Conservation (phyloP, 1,140 invertebrate species). For the Lethrus apterus region DNA sequence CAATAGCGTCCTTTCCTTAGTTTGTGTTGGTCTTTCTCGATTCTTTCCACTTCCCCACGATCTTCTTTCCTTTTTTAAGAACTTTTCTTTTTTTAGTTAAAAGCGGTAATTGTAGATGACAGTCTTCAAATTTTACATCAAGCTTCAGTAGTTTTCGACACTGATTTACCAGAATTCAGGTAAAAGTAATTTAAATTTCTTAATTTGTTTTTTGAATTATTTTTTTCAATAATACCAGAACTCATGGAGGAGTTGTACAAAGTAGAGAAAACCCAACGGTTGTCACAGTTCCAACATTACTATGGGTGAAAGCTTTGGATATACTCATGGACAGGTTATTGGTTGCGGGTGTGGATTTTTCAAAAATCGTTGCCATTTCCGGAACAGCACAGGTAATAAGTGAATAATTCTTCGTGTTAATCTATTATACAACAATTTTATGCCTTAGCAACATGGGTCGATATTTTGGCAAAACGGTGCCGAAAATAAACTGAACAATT, state of each 20-base stretch:
- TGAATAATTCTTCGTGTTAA: background rate
- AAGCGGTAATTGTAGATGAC: constrained; percentile 78
- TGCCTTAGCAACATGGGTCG: constrained; percentile 91
- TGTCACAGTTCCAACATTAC: constrained; percentile 75
- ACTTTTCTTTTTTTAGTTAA: constrained; percentile 62
- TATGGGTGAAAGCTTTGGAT: constrained; percentile 95
- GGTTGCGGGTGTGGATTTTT: constrained; percentile 74
- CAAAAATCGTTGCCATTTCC: constrained; percentile 72
- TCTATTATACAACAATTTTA: constrained; percentile 2
- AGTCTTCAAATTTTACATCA: constrained; percentile 67
- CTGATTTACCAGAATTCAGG: constrained; percentile 85
- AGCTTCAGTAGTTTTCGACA: constrained; percentile 80
- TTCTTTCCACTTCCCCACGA: background rate
- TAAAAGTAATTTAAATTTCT: constrained; percentile 38
- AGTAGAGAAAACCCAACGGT: constrained; percentile 48
- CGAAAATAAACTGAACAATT: constrained; percentile 51
- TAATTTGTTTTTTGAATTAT: no score
- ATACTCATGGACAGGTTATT: constrained; percentile 80
- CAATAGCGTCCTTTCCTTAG: constrained; percentile 13
- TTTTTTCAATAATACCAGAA: no score
- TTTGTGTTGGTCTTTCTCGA: background rate
- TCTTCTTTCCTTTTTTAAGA: constrained; percentile 7
- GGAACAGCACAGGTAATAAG: constrained; percentile 75
- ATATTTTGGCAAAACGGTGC: constrained; percentile 86
- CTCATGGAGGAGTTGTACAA: constrained; percentile 70